phyloP scores from a whole-genome alignment of 2,113 vertebrate species.

The Corythornis vintsioides region DNA sequence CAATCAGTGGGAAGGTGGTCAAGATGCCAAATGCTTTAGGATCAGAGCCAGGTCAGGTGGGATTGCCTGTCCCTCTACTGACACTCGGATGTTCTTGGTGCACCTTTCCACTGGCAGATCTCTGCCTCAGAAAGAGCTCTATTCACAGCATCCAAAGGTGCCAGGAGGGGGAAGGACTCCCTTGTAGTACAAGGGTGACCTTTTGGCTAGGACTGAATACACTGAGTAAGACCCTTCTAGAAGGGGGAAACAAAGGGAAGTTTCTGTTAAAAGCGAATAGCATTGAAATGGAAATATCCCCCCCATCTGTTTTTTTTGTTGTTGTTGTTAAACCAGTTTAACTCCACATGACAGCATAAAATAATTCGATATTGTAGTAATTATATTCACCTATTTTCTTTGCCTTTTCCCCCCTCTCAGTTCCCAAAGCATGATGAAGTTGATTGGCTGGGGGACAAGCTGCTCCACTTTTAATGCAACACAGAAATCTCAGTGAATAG shows the following conservation, averaged over 20 bases:
- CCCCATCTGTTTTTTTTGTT: neutral
- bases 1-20: neutral
- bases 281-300: neutral
- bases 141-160: neutral
- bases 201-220: neutral
- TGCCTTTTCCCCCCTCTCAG: neutral
- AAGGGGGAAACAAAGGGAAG: neutral
- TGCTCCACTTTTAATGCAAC: neutral
- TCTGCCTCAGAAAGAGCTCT: neutral
- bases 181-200: neutral
- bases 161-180: neutral
- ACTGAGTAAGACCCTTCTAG: neutral
- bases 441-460: neutral
- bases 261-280: conserved; percentile 3
- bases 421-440: neutral
- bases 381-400: neutral
- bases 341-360: neutral
- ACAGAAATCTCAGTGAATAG: neutral
- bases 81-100: neutral
- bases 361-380: neutral
- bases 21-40: neutral
- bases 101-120: neutral
- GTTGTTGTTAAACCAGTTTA: neutral
- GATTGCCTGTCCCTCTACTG: neutral
- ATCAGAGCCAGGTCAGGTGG: neutral